Base-by-base conservation (phyloP, 2,888 invertebrate genomes). In the Latheticus oryzae region DNA sequence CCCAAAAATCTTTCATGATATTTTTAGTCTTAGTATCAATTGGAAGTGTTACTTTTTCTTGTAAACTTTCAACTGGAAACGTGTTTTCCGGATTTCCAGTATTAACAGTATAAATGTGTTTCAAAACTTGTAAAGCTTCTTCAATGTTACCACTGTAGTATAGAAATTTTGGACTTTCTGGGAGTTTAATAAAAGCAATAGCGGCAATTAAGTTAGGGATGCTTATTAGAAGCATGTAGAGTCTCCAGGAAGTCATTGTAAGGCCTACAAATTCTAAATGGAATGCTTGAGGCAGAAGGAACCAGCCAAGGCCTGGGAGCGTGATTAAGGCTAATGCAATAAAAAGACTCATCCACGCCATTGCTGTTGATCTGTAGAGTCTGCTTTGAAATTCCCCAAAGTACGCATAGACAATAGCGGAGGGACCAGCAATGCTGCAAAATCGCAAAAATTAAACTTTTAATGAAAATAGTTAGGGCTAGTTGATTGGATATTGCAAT, bases 391-490 rank as follows among this genome's bases (percentile, higher is more conserved):
- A 81, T 65, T 80, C 80, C 1, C 80, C 79, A 40, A 80, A 69
- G 59, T 79, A 80, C 1, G 79, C 80, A 48, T 79, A 80, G 1
- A 76, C 73, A 1, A 79, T 76, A 3, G 79, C 76, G 1, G 78
- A 76, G 2, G 80, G 76, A 3, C 79, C 79, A 1, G 79, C 76
- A 54, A 80, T 77, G 48, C 80, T 80, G 37, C 12, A 38, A 50
- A n/a, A n/a, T n/a, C n/a, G n/a, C n/a, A n/a, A n/a, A n/a, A n/a
- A n/a, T n/a, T n/a, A n/a, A n/a, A n/a, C n/a, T n/a, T n/a, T n/a
- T n/a, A n/a, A n/a, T n/a, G n/a, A n/a, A n/a, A n/a, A n/a, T n/a
- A n/a, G n/a, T n/a, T n/a, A n/a, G n/a, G n/a, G n/a, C n/a, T n/a
- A n/a, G n/a, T n/a, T n/a, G n/a, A n/a, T n/a, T n/a, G n/a, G n/a